A percentile compares a stretch with the other conserved stretches of the same genome.
These are phyloP conservation scores for Lasioglossum marginatum DNA, from an alignment of 2,888 invertebrate genomes.

Conservation along the genomic window DNA sequence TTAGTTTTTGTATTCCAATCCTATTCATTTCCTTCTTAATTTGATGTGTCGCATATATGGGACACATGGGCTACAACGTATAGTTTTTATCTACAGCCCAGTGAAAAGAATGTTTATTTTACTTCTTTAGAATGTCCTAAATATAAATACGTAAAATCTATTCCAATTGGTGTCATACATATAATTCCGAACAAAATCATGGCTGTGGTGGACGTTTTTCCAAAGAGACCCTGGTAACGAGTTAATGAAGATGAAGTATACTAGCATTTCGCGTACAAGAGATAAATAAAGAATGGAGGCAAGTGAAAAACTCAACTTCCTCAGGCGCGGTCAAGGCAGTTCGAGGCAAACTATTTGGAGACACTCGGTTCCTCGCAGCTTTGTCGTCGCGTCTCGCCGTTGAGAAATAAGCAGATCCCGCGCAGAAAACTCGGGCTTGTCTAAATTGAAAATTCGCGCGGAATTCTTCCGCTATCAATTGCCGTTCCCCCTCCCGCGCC, in stretches of 20 bases:
- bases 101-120: no score
- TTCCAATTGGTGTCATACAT: no score
- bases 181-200: no score
- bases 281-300: background rate
- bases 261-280: background rate
- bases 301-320: background rate
- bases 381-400: background rate
- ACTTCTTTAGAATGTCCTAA: no score
- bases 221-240: no score
- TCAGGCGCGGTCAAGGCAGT: background rate
- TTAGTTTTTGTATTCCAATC: no score
- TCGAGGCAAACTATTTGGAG: background rate
- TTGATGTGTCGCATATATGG: no score
- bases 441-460: constrained; percentile 61
- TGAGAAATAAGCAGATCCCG: constrained; percentile 58
- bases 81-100: no score
- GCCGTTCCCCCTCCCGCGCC: background rate
- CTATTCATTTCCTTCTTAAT: no score
- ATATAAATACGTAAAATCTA: no score
- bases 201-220: no score
- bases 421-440: constrained; percentile 40
- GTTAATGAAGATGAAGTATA: background rate
- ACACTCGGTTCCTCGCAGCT: background rate
- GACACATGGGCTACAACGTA: no score
- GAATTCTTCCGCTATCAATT: constrained; percentile 48